phyloP scores from a whole-genome alignment of 1,140 invertebrate species.

The Lepidurus couesii region DNA sequence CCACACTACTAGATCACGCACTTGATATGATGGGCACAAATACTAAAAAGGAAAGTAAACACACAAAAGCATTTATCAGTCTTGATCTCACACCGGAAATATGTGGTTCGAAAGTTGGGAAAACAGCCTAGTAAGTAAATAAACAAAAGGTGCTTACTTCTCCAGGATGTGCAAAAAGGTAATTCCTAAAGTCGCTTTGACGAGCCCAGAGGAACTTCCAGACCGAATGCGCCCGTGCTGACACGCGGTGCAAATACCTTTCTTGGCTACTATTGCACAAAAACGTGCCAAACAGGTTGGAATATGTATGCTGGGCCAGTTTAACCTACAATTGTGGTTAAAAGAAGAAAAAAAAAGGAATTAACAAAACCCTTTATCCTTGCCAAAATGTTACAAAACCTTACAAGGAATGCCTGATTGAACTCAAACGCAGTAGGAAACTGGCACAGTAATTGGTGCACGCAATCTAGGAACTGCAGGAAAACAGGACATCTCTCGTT shows the following conservation, averaged over 20 bases:
- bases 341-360: slow-evolving; percentile 32
- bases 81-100: no score
- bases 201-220: slow-evolving; percentile 72
- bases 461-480: slow-evolving; percentile 94
- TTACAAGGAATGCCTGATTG: slow-evolving; percentile 84
- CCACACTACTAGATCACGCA: slow-evolving; percentile 77
- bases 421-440: slow-evolving; percentile 94
- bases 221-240: slow-evolving; percentile 71
- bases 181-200: slow-evolving; percentile 71
- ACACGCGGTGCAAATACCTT: slow-evolving; percentile 58
- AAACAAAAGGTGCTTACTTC: slow-evolving; percentile 39
- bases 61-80: not conserved
- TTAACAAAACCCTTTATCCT: not conserved
- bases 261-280: slow-evolving; percentile 83
- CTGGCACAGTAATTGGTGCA: slow-evolving; percentile 83
- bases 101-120: not conserved
- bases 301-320: slow-evolving; percentile 88
- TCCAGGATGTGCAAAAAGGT: slow-evolving; percentile 60
- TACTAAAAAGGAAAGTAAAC: slow-evolving; percentile 59
- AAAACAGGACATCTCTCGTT: slow-evolving; percentile 95
- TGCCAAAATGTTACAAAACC: slow-evolving; percentile 36
- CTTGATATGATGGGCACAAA: slow-evolving; percentile 76
- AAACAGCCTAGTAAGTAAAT: slow-evolving; percentile 13
- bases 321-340: slow-evolving; percentile 66
- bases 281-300: slow-evolving; percentile 94